Conservation (phyloP, 2,888 invertebrate species). For the Dynastes grantii region DNA sequence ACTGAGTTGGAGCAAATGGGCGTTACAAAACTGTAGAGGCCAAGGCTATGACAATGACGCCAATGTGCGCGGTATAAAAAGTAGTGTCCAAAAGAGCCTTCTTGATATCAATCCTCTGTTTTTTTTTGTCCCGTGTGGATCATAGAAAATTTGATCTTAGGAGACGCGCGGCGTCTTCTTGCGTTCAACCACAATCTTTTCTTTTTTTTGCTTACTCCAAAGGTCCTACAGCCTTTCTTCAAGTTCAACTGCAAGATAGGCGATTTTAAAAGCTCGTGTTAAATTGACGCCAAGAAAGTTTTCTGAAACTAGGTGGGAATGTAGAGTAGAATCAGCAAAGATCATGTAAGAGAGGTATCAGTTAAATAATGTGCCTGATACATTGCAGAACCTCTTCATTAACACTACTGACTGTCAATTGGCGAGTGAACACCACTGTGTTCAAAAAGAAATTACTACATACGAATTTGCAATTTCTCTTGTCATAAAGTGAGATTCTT, state of each 20-base stretch:
- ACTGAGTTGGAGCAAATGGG: not conserved
- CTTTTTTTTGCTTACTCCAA: too few relatives aligned
- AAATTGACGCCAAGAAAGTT: too few relatives aligned
- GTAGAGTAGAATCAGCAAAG: too few relatives aligned
- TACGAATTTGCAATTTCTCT: not conserved
- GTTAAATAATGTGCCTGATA: not conserved
- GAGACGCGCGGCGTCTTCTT: not conserved
- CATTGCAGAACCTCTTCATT: not conserved
- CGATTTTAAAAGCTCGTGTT: too few relatives aligned
- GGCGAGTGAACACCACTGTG: not conserved
- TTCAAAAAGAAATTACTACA: not conserved
- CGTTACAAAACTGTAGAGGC: constrained; percentile 15
- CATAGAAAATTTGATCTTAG: not conserved
- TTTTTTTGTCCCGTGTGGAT: not conserved
- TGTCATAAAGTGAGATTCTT: not conserved
- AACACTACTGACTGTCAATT: not conserved
- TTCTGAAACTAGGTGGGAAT: too few relatives aligned
- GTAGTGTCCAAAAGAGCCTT: not conserved
- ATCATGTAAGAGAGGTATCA: too few relatives aligned
- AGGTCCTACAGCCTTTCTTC: too few relatives aligned
- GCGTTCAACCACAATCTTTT: not conserved
- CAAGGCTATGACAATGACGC: not conserved
- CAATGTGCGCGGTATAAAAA: constrained; percentile 5
- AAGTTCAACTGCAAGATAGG: too few relatives aligned
- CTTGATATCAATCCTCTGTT: not conserved